Evolutionary conservation across 2,797 vertebrate species (phyloP).

Genomic region (Gymnoscopelus braueri): DNA sequence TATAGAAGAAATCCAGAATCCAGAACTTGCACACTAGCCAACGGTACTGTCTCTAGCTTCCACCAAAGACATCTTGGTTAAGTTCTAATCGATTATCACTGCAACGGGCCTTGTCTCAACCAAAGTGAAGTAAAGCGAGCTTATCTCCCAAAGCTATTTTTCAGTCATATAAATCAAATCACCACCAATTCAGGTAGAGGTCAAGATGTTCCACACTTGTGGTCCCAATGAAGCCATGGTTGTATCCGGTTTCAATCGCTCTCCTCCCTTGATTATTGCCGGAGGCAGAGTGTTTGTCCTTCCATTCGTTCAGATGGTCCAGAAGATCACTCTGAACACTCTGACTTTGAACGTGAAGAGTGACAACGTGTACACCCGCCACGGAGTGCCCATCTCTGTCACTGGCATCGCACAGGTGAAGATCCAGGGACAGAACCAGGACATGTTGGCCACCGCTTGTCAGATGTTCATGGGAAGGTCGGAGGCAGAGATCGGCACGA

Average conservation of each 20-base stretch:
- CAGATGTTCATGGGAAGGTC: conserved; percentile 98
- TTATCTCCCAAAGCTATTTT: too few relatives aligned
- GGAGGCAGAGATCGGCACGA: conserved; percentile 88
- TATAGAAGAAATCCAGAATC: too few relatives aligned
- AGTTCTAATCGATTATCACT: too few relatives aligned
- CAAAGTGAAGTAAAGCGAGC: too few relatives aligned
- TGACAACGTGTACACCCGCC: conserved; percentile 94
- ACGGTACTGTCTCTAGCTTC: too few relatives aligned
- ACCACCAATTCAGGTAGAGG: conserved; percentile 17
- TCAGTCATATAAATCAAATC: too few relatives aligned
- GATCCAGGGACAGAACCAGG: conserved; percentile 97
- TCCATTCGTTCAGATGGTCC: conserved; percentile 91
- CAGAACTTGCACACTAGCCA: too few relatives aligned
- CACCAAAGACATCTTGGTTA: too few relatives aligned
- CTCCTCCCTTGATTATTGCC: conserved; percentile 92
- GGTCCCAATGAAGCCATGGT: conserved; percentile 97
- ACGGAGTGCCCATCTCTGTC: conserved; percentile 96
- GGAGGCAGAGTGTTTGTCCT: conserved; percentile 93
- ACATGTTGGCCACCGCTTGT: conserved; percentile 94
- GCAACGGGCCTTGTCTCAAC: too few relatives aligned
- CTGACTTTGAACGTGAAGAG: conserved; percentile 95
- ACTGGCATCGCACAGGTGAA: conserved; percentile 97
- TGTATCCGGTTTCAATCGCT: conserved; percentile 92
- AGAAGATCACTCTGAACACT: conserved; percentile 94
- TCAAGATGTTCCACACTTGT: conserved; percentile 91